Percentiles rank a stretch among this genome's conserved stretches.
Conservation (phyloP, 2,888 invertebrate genomes). For the Proisotoma minuta region DNA sequence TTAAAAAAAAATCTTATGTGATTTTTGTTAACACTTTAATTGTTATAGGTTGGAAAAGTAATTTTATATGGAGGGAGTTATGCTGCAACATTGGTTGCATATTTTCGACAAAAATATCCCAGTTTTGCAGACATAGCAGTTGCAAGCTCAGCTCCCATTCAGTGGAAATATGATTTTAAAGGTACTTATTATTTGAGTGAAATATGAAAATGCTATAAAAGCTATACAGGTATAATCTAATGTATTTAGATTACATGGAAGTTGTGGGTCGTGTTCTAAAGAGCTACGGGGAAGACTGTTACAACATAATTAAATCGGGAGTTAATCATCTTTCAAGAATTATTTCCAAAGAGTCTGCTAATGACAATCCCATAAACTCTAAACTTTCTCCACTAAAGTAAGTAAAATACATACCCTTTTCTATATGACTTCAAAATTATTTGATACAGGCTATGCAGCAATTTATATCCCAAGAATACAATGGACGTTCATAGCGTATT, state of each 20-base stretch:
- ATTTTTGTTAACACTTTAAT: neutral
- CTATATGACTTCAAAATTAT: too few species aligned
- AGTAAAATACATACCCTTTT: too few species aligned
- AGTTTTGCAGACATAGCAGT: conserved; percentile 54
- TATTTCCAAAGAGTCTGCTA: neutral
- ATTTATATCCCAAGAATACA: neutral
- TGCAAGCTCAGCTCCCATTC: conserved; percentile 54
- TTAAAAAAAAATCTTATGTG: neutral
- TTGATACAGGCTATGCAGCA: neutral
- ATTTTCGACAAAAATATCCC: conserved; percentile 70
- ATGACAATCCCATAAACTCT: neutral
- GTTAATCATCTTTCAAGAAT: neutral
- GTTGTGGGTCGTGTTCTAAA: conserved; percentile 1
- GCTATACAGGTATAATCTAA: too few species aligned
- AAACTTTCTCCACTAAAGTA: neutral
- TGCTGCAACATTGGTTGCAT: conserved; percentile 86
- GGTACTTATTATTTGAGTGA: too few species aligned
- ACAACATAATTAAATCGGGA: neutral
- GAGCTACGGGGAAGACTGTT: neutral
- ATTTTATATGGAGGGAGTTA: conserved; percentile 86
- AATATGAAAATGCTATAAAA: too few species aligned
- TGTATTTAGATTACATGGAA: conserved; percentile 10
- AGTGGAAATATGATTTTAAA: conserved; percentile 10
- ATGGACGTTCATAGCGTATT: neutral
- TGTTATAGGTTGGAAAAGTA: conserved; percentile 73